phyloP scores from a whole-genome alignment of 2,888 invertebrate species.

The Exephanes ischioxanthus region DNA sequence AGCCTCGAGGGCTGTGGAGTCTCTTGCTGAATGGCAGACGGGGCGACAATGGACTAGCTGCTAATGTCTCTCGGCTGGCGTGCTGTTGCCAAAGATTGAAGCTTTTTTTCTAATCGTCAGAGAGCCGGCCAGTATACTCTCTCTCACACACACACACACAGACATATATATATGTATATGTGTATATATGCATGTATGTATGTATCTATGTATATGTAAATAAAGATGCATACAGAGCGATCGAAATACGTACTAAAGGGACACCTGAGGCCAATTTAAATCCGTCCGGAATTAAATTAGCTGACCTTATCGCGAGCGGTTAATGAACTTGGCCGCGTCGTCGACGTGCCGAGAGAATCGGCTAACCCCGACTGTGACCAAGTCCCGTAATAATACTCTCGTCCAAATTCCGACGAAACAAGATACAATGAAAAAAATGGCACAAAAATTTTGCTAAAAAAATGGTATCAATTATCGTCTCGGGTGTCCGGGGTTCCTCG shows the following conservation, averaged over 20 bases:
- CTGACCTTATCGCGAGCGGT: conserved; percentile 70
- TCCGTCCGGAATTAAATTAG: conserved; percentile 70
- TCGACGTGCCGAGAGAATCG: conserved; percentile 42
- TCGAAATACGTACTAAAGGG: conserved; percentile 43
- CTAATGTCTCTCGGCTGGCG: conserved; percentile 12
- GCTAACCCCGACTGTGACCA: conserved; percentile 17
- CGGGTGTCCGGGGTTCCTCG: not conserved
- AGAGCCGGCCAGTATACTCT: not conserved
- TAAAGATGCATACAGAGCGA: conserved; percentile 16
- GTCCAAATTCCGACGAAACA: not conserved
- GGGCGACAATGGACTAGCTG: conserved; percentile 37
- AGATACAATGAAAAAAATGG: not conserved
- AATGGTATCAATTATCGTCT: not conserved
- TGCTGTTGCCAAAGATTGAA: conserved; percentile 43
- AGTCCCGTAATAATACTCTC: not conserved
- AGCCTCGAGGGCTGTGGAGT: conserved; percentile 29
- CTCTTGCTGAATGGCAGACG: conserved; percentile 56
- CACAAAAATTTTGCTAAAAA: not conserved
- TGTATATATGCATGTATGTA: not conserved
- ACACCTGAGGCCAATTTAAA: conserved; percentile 68
- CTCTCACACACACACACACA: too few relatives aligned
- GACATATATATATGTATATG: not conserved
- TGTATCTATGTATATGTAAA: not conserved
- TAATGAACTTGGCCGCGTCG: conserved; percentile 69
- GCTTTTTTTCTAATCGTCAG: conserved; percentile 30